Evolutionary conservation across 1,140 invertebrate genomes (phyloP).

Genomic region (Bombus soroeensis): DNA sequence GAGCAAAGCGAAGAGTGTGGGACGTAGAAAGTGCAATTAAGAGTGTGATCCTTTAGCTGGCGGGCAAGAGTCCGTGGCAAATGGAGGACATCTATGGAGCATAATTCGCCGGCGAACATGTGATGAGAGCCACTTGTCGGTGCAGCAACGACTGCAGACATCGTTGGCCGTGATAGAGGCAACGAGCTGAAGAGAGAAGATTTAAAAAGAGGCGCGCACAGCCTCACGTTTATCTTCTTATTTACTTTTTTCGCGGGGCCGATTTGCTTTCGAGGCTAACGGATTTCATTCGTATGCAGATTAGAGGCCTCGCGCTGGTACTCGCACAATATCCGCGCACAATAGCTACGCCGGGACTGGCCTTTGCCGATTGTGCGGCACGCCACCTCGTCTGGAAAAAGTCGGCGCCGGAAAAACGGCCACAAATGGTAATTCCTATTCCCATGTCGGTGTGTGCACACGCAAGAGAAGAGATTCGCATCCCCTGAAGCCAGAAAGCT

Average conservation of each 20-base stretch:
- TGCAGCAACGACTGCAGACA: not conserved
- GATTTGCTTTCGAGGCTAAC: slow-evolving; percentile 15
- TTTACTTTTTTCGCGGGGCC: slow-evolving; percentile 20
- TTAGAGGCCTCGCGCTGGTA: not conserved
- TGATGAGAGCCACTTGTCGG: slow-evolving; percentile 5
- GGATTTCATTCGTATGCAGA: slow-evolving; percentile 54
- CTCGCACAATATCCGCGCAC: not conserved
- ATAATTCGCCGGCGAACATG: slow-evolving; percentile 1
- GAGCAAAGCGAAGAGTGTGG: not conserved
- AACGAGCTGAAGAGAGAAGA: not conserved
- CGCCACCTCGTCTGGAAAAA: slow-evolving; percentile 34
- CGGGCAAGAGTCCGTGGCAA: not conserved
- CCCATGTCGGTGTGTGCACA: not conserved
- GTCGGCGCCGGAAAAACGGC: slow-evolving; percentile 10
- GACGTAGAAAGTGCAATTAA: not conserved
- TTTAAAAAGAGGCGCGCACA: not conserved
- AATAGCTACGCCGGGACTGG: not conserved
- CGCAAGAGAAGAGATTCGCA: not conserved
- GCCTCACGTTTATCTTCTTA: not conserved
- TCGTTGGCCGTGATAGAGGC: too few relatives aligned
- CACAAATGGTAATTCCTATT: slow-evolving; percentile 28
- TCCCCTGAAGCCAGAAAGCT: not conserved
- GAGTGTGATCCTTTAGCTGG: slow-evolving; percentile 9
- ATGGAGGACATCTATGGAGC: slow-evolving; percentile 25
- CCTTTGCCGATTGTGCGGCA: slow-evolving; percentile 26